Evolutionary conservation across 2,113 vertebrate species (phyloP).

Genomic region (Ptychochromis oligacanthus): DNA sequence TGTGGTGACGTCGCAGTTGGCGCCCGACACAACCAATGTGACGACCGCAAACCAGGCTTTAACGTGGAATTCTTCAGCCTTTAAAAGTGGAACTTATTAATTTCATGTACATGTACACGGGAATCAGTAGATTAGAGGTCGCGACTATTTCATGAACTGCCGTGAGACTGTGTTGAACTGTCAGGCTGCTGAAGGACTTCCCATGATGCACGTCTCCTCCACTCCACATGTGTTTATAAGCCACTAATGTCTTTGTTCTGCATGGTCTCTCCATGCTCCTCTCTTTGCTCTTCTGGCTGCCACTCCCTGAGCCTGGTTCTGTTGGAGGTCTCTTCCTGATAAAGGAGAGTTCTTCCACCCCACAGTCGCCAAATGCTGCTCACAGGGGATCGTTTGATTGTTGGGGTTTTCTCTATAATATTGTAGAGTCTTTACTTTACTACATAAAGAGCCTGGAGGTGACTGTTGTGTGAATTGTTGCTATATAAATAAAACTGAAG

Average conservation of each 20-base stretch:
- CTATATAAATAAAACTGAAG: neutral
- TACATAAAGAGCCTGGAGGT: neutral
- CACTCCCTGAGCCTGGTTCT: too few species aligned
- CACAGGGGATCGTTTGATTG: neutral
- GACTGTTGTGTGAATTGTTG: neutral
- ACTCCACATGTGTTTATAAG: neutral
- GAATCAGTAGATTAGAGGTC: neutral
- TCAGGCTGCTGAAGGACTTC: neutral
- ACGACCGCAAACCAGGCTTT: neutral
- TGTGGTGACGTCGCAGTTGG: too few species aligned
- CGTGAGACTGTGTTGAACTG: neutral
- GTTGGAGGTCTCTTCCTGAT: rapidly evolving
- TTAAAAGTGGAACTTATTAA: neutral
- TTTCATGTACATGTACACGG: too few species aligned
- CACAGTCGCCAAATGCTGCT: neutral
- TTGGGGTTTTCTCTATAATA: neutral
- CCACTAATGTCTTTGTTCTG: too few species aligned
- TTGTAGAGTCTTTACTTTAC: too few species aligned
- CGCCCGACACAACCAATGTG: neutral
- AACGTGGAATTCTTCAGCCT: neutral
- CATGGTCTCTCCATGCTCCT: too few species aligned
- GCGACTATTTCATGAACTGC: neutral
- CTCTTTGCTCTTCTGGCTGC: neutral
- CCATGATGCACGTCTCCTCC: neutral
- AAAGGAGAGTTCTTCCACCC: neutral